Base-by-base conservation (phyloP, 2,888 invertebrate genomes). In the Harpagoxenus sublaevis region DNA sequence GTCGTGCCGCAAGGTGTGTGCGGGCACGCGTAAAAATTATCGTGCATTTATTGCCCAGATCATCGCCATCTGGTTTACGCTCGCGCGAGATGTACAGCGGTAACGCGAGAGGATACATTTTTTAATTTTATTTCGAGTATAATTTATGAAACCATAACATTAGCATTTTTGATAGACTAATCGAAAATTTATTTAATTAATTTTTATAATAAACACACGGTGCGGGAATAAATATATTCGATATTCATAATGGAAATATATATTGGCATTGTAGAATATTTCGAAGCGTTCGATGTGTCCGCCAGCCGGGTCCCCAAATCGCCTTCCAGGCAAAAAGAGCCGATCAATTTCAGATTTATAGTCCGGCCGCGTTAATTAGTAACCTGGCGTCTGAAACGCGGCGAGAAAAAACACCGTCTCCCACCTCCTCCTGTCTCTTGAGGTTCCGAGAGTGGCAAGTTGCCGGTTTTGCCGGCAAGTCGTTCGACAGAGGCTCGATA, bases 311-410 rank as follows among this genome's bases (percentile, higher is more conserved):
- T 84, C 73, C 84, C 87, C 86, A 88, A 90, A 91, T 88, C 90
- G 86, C 89, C 86, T 84, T 83, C 68, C 84, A 55, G 86, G 86
- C 83, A 86, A 91, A 91, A 91, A 91, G 88, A 87, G 71, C 87
- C 92, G 92, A 92, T 93, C 93, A 92, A 92, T 93, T 92, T 92
- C 87, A 92, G 92, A 93, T 93, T 93, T 93, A 93, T 93, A 89
- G 92, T 88, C 90, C 90, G 90, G 91, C 90, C 86, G 88, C 91
- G 90, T 90, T 90, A 90, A 90, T 90, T 90, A 90, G 89, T 86
- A 89, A 90, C 86, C 86, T 82, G 87, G 78, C 83, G 68, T 84
- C 86, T 89, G 84, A 51, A 78, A 42, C 75, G 78, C 75, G 78
- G 83, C 18, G 84, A 87, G 85, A 88, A 87, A 89, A 85, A 88